Evolutionary conservation across 2,113 vertebrate species (phyloP).

Genomic region (Pygoscelis antarcticus): DNA sequence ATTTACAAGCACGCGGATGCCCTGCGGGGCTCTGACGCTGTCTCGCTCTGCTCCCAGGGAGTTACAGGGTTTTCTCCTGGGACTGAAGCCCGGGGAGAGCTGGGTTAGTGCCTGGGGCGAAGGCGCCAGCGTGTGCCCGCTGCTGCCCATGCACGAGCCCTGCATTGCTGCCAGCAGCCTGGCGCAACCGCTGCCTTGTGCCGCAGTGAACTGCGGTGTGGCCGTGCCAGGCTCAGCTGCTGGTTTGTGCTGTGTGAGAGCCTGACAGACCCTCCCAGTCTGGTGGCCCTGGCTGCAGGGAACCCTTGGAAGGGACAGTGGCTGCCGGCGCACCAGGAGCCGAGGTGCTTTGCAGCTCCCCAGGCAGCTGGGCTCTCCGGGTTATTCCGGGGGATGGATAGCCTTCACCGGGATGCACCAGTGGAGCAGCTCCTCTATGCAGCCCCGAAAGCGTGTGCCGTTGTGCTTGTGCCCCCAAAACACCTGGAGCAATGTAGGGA

Average conservation of each 20-base stretch:
- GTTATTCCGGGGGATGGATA: not conserved
- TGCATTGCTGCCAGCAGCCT: not conserved
- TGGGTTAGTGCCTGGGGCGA: not conserved
- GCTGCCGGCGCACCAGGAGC: fast-evolving
- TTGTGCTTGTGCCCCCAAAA: not conserved
- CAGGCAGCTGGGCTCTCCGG: not conserved
- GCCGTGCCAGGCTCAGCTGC: not conserved
- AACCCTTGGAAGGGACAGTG: not conserved
- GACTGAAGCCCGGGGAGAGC: not conserved
- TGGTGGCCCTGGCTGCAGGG: fast-evolving
- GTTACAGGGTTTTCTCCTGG: not conserved
- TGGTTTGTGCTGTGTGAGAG: not conserved
- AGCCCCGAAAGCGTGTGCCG: fast-evolving
- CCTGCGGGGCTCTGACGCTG: not conserved
- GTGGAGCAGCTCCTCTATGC: not conserved
- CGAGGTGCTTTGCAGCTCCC: not conserved
- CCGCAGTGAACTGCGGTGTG: not conserved
- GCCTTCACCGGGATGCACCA: fast-evolving
- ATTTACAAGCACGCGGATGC: not conserved
- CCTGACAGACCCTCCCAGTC: not conserved
- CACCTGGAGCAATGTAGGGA: not conserved
- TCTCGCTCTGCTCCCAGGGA: not conserved
- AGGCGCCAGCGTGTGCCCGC: not conserved
- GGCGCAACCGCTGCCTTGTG: not conserved
- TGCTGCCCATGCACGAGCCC: not conserved